These are phyloP conservation scores for Zophobas morio DNA, from an alignment of 1,140 invertebrate species.

Conservation along the genomic window DNA sequence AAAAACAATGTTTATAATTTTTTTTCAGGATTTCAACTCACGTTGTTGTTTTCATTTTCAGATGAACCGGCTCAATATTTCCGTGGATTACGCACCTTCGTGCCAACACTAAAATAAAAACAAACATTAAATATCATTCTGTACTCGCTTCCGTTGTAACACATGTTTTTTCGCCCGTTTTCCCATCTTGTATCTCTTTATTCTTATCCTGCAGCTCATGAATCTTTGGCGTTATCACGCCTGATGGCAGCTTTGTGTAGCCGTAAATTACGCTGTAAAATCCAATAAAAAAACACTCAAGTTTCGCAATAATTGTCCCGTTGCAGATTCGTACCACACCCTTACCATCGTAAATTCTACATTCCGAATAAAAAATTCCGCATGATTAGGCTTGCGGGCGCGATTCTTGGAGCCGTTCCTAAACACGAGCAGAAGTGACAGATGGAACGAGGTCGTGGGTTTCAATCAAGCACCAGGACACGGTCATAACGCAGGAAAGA, in stretches of 20 bases:
- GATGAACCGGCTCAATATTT: too few species aligned
- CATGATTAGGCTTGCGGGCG: not conserved
- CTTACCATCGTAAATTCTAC: not conserved
- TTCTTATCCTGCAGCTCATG: slow-evolving; percentile 18
- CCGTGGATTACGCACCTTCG: too few species aligned
- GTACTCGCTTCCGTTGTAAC: not conserved
- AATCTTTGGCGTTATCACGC: slow-evolving; percentile 7
- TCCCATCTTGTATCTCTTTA: slow-evolving; percentile 7
- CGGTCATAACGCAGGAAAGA: too few species aligned
- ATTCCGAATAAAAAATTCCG: not conserved
- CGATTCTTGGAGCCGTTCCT: too few species aligned
- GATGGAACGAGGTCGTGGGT: too few species aligned
- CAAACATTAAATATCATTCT: not conserved
- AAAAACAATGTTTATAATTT: too few species aligned
- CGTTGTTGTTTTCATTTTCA: too few species aligned
- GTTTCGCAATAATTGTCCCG: slow-evolving; percentile 5
- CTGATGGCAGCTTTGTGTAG: slow-evolving; percentile 2
- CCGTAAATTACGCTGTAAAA: slow-evolving; percentile 7
- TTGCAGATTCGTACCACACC: slow-evolving; percentile 13
- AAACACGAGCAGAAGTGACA: too few species aligned
- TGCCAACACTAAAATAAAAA: too few species aligned
- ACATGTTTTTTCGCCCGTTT: not conserved
- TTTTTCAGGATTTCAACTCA: too few species aligned
- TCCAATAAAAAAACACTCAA: slow-evolving; percentile 17
- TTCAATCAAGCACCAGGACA: too few species aligned